Conservation (phyloP, 2,113 vertebrate species). For the Antidorcas marsupialis region DNA sequence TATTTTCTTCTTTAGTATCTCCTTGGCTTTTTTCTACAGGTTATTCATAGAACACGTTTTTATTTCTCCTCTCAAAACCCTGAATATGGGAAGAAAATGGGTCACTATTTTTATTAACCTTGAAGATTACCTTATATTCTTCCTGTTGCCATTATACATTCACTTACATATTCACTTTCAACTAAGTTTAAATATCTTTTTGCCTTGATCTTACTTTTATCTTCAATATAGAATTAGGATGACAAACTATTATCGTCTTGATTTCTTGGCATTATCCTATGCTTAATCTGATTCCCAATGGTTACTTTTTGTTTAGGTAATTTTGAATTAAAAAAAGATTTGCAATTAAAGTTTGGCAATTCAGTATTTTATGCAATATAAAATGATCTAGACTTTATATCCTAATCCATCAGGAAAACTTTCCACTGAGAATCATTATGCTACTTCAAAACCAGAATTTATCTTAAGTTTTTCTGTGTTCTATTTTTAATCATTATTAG, state of each 20-base stretch:
- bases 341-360: background rate
- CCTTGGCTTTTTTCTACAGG: background rate
- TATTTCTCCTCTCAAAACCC: background rate
- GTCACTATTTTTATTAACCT: background rate
- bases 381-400: background rate
- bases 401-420: background rate
- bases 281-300: background rate
- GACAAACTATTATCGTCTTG: background rate
- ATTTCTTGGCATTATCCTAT: background rate
- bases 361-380: background rate
- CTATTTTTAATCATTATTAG: background rate
- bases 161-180: background rate
- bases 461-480: background rate
- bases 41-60: background rate
- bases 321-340: background rate
- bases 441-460: background rate
- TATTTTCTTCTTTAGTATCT: background rate
- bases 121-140: background rate
- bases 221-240: background rate
- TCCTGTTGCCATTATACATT: background rate
- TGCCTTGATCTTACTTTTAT: background rate
- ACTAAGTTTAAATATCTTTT: background rate
- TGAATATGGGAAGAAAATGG: background rate
- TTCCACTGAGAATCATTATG: background rate
- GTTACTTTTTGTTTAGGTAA: background rate